phyloP scores from a whole-genome alignment of 2,797 vertebrate species.

The Ctenopoma kingsleyae region DNA sequence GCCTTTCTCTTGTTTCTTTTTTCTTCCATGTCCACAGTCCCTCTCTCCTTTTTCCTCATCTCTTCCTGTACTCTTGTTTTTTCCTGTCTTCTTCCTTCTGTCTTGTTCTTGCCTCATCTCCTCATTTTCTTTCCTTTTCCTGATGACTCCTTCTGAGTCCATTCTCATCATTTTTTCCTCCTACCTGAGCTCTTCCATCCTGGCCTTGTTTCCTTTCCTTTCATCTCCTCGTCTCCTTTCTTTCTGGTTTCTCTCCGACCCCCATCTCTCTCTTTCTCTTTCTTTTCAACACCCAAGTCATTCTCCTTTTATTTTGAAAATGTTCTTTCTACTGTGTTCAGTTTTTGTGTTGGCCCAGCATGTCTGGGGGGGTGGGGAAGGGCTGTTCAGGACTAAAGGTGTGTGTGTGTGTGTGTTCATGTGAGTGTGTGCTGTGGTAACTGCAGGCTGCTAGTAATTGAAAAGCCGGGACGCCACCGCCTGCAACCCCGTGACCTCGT shows the following conservation, averaged over 20 bases:
- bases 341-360: slow-evolving; percentile 11
- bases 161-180: background rate
- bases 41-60: background rate
- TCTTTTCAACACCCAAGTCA: slow-evolving; percentile 21
- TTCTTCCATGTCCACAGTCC: too few species aligned
- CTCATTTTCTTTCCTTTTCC: background rate
- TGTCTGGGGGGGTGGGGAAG: slow-evolving; percentile 14
- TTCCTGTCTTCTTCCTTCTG: background rate
- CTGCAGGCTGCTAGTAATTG: slow-evolving; percentile 84
- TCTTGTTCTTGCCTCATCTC: background rate
- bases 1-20: too few species aligned
- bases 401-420: slow-evolving; percentile 38
- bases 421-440: slow-evolving; percentile 35
- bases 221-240: background rate
- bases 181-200: background rate
- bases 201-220: background rate
- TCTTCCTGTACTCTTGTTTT: too few species aligned
- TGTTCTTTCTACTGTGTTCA: slow-evolving; percentile 20
- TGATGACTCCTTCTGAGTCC: background rate
- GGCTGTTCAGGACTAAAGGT: slow-evolving; percentile 15
- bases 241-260: background rate
- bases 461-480: slow-evolving; percentile 77
- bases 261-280: background rate
- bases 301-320: slow-evolving; percentile 37
- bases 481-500: slow-evolving; percentile 81